phyloP scores from a whole-genome alignment of 2,888 invertebrate species.

The Halictus quadricinctus region DNA sequence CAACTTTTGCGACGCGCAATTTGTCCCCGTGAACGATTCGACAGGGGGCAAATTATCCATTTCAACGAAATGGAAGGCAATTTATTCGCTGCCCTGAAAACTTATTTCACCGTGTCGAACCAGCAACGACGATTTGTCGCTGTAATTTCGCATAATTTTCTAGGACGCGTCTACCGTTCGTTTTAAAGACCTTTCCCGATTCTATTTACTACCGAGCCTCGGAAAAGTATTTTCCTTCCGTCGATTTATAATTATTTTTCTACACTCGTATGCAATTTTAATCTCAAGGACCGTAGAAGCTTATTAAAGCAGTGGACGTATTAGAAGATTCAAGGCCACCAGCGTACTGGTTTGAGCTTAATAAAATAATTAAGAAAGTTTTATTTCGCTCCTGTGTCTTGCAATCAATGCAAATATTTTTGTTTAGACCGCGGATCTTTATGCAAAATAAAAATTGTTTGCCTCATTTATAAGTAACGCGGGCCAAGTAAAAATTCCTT shows the following conservation, averaged over 20 bases:
- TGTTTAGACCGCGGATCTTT: no score
- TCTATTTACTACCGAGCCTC: background rate
- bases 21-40: slow-evolving; percentile 45
- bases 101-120: slow-evolving; percentile 58
- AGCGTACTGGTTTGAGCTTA: no score
- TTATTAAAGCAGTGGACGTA: background rate
- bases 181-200: background rate
- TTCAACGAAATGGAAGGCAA: slow-evolving; percentile 59
- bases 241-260: background rate
- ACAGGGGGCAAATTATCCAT: slow-evolving; percentile 51
- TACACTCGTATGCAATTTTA: background rate
- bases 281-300: background rate
- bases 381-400: no score
- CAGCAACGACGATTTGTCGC: slow-evolving; percentile 53
- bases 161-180: slow-evolving; percentile 31
- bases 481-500: no score
- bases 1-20: slow-evolving; percentile 43
- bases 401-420: no score
- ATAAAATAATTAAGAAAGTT: no score
- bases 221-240: background rate
- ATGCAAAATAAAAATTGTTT: no score
- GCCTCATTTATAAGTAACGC: no score
- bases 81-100: slow-evolving; percentile 56
- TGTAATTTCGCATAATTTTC: slow-evolving; percentile 59
- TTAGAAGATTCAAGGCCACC: no score